Conservation (phyloP, 1,140 invertebrate genomes). For the Aradophagus sp. region DNA sequence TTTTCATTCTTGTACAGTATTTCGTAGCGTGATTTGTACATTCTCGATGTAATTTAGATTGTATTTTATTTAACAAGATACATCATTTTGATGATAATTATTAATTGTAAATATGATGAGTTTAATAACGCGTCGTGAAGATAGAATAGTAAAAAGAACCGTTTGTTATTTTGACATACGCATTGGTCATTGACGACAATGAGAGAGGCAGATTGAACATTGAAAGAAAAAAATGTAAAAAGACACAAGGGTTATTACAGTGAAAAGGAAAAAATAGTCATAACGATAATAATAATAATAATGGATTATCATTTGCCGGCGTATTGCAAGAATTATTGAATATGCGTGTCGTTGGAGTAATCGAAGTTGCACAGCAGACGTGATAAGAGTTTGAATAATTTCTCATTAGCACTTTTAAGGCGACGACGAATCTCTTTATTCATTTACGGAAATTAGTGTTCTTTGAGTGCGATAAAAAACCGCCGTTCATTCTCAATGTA, state of each 20-base stretch:
- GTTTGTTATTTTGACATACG: slow-evolving; percentile 26
- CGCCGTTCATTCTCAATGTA: slow-evolving; percentile 31
- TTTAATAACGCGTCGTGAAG: slow-evolving; percentile 2
- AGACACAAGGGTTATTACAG: no score
- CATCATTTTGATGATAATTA: slow-evolving; percentile 12
- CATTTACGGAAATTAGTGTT: slow-evolving; percentile 51
- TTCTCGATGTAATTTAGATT: slow-evolving; percentile 21
- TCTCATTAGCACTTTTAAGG: slow-evolving; percentile 49
- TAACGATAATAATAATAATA: no score
- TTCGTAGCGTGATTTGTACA: slow-evolving; percentile 39
- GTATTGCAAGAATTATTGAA: slow-evolving; percentile 25
- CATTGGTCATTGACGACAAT: not conserved
- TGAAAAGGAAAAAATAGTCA: not conserved
- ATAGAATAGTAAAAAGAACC: not conserved
- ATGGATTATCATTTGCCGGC: slow-evolving; percentile 3
- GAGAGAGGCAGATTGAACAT: no score
- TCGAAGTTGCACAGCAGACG: slow-evolving; percentile 38
- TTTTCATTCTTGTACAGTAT: slow-evolving; percentile 26
- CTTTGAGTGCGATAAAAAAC: slow-evolving; percentile 46
- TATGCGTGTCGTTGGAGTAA: slow-evolving; percentile 46
- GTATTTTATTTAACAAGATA: slow-evolving; percentile 29
- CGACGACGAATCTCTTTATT: slow-evolving; percentile 49
- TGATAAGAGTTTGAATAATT: slow-evolving; percentile 55
- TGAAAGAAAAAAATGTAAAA: no score
- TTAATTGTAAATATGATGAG: slow-evolving; percentile 29